Evolutionary conservation across 35 echinoderm and acorn worm genomes (phyloP).

Genomic region (Ophioderma brevispina): DNA sequence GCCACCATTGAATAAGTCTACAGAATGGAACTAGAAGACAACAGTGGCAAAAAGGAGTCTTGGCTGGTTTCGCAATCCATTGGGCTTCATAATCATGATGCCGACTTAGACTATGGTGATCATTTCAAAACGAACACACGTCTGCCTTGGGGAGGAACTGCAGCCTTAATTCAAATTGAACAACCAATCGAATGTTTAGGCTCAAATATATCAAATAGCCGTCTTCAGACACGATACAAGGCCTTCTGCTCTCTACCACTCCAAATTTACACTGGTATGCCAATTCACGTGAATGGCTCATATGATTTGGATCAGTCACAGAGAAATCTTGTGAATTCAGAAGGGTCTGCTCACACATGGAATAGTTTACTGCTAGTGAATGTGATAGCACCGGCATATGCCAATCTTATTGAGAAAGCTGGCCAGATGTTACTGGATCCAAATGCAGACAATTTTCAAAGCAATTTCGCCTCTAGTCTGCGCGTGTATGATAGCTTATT

Average conservation of each 20-base stretch:
- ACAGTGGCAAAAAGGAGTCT: neutral
- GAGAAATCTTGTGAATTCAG: neutral
- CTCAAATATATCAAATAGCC: neutral
- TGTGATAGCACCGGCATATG: constrained; percentile 66
- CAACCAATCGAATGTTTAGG: neutral
- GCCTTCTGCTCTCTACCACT: constrained; percentile 74
- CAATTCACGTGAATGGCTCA: constrained; percentile 66
- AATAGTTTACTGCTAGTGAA: neutral
- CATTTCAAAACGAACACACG: neutral
- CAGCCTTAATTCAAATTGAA: constrained; percentile 1
- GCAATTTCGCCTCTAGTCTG: neutral
- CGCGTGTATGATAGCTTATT: neutral
- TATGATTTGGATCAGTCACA: constrained; percentile 54
- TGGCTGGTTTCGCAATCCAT: constrained; percentile 50
- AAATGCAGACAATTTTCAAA: neutral
- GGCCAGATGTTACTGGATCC: neutral
- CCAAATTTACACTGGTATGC: constrained; percentile 38
- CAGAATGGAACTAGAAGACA: constrained; percentile 13
- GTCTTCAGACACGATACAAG: neutral
- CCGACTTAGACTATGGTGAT: neutral
- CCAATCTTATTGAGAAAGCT: neutral
- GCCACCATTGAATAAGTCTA: neutral
- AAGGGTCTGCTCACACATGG: neutral
- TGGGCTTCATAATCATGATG: neutral
- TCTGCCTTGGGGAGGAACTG: constrained; percentile 55